These are phyloP conservation scores for Amblyjoppa fuscipennis DNA, from an alignment of 2,888 invertebrate species.

Conservation along the genomic window DNA sequence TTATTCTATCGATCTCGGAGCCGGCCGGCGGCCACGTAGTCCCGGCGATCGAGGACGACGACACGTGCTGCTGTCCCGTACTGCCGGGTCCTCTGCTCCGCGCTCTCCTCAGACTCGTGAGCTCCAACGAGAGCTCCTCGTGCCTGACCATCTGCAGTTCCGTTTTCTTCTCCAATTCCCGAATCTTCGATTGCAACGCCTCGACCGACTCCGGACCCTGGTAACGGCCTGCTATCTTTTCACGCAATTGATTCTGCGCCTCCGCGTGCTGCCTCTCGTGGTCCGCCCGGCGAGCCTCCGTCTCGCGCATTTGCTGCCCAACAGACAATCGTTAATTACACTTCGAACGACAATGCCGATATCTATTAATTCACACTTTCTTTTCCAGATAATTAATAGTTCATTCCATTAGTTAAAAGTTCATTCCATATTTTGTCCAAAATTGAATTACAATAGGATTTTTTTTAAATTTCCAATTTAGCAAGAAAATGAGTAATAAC, in stretches of 20 bases:
- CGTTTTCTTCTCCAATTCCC: slow-evolving; percentile 97
- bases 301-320: slow-evolving; percentile 90
- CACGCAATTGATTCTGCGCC: slow-evolving; percentile 90
- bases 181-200: slow-evolving; percentile 92
- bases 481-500: no score
- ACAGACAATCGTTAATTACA: slow-evolving; percentile 2
- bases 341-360: not conserved
- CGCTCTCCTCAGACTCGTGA: slow-evolving; percentile 90
- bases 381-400: not conserved
- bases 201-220: slow-evolving; percentile 89
- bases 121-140: slow-evolving; percentile 95
- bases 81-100: slow-evolving; percentile 83
- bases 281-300: slow-evolving; percentile 91
- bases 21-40: slow-evolving; percentile 86
- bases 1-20: slow-evolving; percentile 96
- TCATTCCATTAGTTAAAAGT: no score
- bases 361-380: not conserved
- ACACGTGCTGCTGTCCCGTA: slow-evolving; percentile 79
- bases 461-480: no score
- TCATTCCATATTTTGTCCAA: no score
- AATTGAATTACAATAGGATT: no score
- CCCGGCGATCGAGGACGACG: slow-evolving; percentile 84
- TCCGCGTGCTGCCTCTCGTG: slow-evolving; percentile 92
- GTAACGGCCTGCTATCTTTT: slow-evolving; percentile 86
- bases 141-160: slow-evolving; percentile 89